phyloP scores from a whole-genome alignment of 2,113 vertebrate genomes.

The Hemicordylus capensis region DNA sequence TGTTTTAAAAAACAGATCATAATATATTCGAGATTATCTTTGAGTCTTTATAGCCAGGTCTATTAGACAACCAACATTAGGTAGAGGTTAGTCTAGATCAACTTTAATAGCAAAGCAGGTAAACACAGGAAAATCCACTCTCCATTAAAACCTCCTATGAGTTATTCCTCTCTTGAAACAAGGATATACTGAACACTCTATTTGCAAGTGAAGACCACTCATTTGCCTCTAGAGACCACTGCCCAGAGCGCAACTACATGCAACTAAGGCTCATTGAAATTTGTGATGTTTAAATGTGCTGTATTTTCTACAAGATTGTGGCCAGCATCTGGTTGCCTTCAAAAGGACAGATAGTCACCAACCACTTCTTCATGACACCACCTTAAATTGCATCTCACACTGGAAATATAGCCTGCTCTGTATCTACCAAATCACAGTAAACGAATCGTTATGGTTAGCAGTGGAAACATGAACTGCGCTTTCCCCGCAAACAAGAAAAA shows the following conservation, averaged over 20 bases:
- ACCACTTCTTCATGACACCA: background rate
- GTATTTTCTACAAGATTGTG: background rate
- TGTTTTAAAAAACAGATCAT: no score
- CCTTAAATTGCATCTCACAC: background rate
- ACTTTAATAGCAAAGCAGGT: background rate
- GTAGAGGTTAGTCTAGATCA: background rate
- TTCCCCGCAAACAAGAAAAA: background rate
- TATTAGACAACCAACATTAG: background rate
- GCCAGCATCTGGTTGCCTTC: background rate
- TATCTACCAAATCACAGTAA: background rate
- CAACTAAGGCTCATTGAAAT: background rate
- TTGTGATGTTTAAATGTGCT: background rate
- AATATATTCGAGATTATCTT: background rate
- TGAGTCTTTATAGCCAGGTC: background rate
- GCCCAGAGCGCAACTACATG: no score
- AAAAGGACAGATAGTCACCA: background rate
- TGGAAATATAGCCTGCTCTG: background rate
- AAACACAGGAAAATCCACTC: background rate
- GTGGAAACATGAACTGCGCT: conserved; percentile 4
- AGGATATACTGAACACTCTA: background rate
- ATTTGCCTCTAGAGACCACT: background rate
- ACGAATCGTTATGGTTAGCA: background rate
- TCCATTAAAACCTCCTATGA: background rate
- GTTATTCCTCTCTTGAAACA: background rate
- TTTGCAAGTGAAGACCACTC: background rate